Base-by-base conservation (phyloP, 2,113 vertebrate genomes). In the Pica pica region DNA sequence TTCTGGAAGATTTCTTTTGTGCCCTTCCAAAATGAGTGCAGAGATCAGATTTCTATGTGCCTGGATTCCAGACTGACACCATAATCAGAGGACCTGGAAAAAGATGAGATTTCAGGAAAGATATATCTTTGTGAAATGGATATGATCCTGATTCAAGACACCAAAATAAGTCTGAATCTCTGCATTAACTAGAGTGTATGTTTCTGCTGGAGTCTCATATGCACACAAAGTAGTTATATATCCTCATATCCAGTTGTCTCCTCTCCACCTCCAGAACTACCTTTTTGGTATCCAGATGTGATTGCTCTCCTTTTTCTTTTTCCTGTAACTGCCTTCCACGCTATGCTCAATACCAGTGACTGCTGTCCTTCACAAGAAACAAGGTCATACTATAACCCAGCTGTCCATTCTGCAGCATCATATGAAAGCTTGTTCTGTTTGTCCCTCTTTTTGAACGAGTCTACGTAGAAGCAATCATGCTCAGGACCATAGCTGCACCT, bases 391-490 rank as follows among this genome's bases (percentile, higher is more conserved):
- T 39, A 26, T 15, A 46, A 73, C 9, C 6, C 37, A 69, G 16
- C 12, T 69, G 16, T 18, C 37, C 52, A 39, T 3, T 53, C 44
- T 77, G 24, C 37, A 65, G 14, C 21, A 49, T 41, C 18, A 12
- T 16, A 27, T 3, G n/a, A 85, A 59, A 67, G 7, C 14, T 79
- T 68, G 15, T 50, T 16, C 13, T 65, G 21, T 57, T 78, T 0
- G 0, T 59, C 16, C 11, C 6, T 56, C 18, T 18, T 67, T 68
- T 85, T 52, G 10, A 70, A 63, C 16, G 60, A 16, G 16, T 27
- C 16, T n/a, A 10, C 0, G 0, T 7, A 28, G 42, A 82, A 71
- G 13, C 5, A 63, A 23, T 9, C 35, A 63, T 33, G 37, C 5
- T 82, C 50, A 70, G 24, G 4, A 61, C 17, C 4, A 6, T 4